Conservation (phyloP, 2,797 vertebrate species). For the Pangasius macronema region DNA sequence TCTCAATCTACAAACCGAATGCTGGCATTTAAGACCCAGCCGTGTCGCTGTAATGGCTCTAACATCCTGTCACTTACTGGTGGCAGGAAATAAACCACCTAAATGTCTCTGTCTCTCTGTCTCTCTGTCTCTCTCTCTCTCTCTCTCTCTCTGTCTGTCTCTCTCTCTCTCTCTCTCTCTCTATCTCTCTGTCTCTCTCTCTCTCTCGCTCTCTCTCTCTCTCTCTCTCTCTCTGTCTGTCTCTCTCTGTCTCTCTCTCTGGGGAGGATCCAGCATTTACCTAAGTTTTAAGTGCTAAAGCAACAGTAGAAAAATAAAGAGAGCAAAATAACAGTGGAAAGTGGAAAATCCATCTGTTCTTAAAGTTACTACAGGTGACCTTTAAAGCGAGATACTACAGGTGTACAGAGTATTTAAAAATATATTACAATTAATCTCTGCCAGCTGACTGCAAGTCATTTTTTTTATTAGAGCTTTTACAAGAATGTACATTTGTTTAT, state of each 20-base stretch:
- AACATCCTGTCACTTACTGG: slow-evolving; percentile 35
- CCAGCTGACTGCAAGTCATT: not conserved
- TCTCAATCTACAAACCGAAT: slow-evolving; percentile 32
- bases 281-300: slow-evolving; percentile 33
- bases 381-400: not conserved
- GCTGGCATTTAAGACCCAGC: slow-evolving; percentile 44
- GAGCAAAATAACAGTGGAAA: not conserved
- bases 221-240: not conserved
- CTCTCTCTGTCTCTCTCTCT: not conserved
- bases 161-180: not conserved
- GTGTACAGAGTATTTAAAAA: not conserved
- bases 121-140: not conserved
- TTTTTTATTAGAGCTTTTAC: not conserved
- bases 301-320: not conserved
- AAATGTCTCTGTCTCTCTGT: slow-evolving; percentile 15
- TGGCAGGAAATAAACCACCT: slow-evolving; percentile 43
- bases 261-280: slow-evolving; percentile 40
- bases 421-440: not conserved
- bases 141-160: not conserved
- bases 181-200: not conserved
- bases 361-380: not conserved
- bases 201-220: not conserved
- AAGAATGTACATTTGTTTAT: not conserved
- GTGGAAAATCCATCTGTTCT: not conserved
- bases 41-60: slow-evolving; percentile 20